Conservation (phyloP, 2,888 invertebrate genomes). For the Anticlea derivata region DNA sequence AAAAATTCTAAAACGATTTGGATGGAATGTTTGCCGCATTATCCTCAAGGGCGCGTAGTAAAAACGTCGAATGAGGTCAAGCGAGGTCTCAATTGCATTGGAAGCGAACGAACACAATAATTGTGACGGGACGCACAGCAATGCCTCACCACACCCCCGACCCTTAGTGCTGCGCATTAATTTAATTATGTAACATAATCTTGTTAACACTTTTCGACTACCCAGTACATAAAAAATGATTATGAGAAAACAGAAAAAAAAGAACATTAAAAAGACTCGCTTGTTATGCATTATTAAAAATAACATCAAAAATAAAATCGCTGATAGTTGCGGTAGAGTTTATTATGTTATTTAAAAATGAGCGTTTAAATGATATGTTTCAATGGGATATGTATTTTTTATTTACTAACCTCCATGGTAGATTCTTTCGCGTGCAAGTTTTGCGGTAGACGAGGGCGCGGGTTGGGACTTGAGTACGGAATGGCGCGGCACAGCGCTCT, state of each 20-base stretch:
- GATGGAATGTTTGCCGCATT: not conserved
- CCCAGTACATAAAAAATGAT: not conserved
- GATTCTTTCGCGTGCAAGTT: conserved; percentile 7
- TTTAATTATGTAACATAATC: conserved; percentile 47
- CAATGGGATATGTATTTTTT: not conserved
- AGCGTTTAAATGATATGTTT: not conserved
- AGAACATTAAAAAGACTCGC: no score
- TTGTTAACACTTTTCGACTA: not conserved
- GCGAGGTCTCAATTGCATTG: conserved; percentile 12
- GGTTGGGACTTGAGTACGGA: conserved; percentile 37
- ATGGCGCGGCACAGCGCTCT: conserved; percentile 35
- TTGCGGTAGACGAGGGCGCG: conserved; percentile 24
- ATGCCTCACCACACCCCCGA: conserved; percentile 18
- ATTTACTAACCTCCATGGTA: conserved; percentile 11
- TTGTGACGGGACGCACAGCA: not conserved
- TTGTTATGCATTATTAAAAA: no score
- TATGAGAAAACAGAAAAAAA: no score
- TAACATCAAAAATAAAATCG: no score
- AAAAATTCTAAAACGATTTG: no score
- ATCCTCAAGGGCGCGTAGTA: not conserved
- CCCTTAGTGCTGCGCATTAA: conserved; percentile 48
- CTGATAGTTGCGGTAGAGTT: no score
- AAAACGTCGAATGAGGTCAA: conserved; percentile 18
- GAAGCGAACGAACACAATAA: conserved; percentile 12
- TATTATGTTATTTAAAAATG: no score